These are phyloP conservation scores for Gallinago stenura DNA, from an alignment of 2,797 vertebrate genomes.

Conservation along the genomic window DNA sequence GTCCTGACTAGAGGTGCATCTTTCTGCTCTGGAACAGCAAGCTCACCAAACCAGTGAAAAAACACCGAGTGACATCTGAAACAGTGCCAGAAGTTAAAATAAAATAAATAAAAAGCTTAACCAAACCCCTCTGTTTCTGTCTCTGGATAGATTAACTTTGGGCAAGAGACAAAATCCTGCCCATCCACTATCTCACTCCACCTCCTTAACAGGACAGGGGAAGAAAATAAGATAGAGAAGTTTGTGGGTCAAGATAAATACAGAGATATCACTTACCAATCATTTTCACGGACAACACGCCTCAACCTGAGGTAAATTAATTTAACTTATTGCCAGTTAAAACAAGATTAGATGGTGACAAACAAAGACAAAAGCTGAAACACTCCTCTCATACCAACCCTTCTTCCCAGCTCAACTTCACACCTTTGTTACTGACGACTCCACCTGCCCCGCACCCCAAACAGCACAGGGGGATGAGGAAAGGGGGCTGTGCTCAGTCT, in stretches of 20 bases:
- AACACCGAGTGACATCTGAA: rapidly evolving
- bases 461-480: rapidly evolving
- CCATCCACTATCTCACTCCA: rapidly evolving
- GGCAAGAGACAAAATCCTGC: not conserved
- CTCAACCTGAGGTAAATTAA: not conserved
- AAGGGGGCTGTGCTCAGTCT: rapidly evolving
- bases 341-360: not conserved
- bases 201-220: not conserved
- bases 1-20: not conserved
- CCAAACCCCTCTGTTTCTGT: rapidly evolving
- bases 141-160: not conserved
- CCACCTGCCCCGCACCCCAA: rapidly evolving
- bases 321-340: not conserved
- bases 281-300: rapidly evolving
- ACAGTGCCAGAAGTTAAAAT: not conserved
- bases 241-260: not conserved
- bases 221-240: not conserved
- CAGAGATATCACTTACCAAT: not conserved
- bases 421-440: rapidly evolving
- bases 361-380: not conserved
- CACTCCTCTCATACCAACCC: rapidly evolving
- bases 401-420: not conserved
- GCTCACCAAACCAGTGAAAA: not conserved
- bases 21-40: not conserved
- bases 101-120: not conserved